Base-by-base conservation (phyloP, 2,797 vertebrate species). In the Lagorchestes hirsutus region DNA sequence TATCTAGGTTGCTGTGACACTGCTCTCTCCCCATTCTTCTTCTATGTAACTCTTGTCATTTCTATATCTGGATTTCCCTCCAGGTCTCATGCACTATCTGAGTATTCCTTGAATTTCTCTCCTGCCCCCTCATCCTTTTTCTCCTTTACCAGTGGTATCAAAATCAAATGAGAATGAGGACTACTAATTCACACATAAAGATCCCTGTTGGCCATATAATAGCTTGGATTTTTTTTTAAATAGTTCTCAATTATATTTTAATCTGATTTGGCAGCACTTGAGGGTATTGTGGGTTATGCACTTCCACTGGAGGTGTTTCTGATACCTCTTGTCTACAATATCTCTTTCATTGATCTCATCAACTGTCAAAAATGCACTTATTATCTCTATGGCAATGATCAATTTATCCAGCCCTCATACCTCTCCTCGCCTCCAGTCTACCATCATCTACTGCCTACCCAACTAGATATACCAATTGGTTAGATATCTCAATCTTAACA, bases 61-160 rank as follows among this genome's bases (percentile, higher is more conserved):
- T 87, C 13, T 24, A 8, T 10, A 9, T 50, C 74, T 87, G 40
- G 40, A 50, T 50, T 18, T 87, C 3, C 9, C 74, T 50, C 0
- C 22, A 50, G 6, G 40, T 46, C 9, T 46, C 74, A 27, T 46
- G 24, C 24, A 27, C 74, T 24, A 46, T 27, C n/a, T 87, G 40
- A 1, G 2, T 87, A 0, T 87, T 46, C 22, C 40, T 46, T 10
- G 3, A 24, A 87, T 46, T 87, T 87, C 24, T 87, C 6, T 87
- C 22, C 3, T 46, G 22, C 8, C 5, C 22, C 0, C 2, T 1
- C 8, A 5, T 22, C 24, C 46, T 24, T 46, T 46, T 24, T 9
- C 74, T 50, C 16, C 40, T 24, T 87, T 46, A 50, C 8, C 22
- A 24, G 18, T 24, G 1, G 2, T 40, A 2, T 46, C 3, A 82